Conservation (phyloP, 1,140 invertebrate genomes). For the Phocides pigmalion region DNA sequence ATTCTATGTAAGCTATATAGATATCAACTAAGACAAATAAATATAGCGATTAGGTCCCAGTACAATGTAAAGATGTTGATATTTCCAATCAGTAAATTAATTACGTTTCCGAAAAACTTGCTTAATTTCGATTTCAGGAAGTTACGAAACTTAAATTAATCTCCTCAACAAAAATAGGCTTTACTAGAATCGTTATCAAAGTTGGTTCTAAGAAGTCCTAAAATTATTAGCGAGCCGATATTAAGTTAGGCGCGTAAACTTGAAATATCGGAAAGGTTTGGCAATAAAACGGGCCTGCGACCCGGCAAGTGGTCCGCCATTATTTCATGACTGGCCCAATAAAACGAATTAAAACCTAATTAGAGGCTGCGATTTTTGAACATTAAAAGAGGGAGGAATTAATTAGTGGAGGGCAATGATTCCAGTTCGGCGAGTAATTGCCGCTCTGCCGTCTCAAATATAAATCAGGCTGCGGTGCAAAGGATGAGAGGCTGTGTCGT, state of each 20-base stretch:
- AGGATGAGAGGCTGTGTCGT: not conserved
- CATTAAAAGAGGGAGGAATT: conserved; percentile 82
- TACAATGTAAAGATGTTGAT: too few species aligned
- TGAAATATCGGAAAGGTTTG: conserved; percentile 56
- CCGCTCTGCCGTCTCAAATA: conserved; percentile 62
- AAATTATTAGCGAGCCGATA: conserved; percentile 36
- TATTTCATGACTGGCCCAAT: conserved; percentile 75
- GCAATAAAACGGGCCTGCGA: conserved; percentile 64
- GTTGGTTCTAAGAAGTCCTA: conserved; percentile 25
- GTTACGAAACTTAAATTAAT: not conserved
- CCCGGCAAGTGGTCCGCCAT: conserved; percentile 53
- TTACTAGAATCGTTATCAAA: conserved; percentile 24
- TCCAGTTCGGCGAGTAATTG: conserved; percentile 74
- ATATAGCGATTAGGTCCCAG: too few species aligned
- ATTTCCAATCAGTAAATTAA: too few species aligned
- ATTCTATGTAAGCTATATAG: too few species aligned
- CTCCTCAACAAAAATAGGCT: conserved; percentile 5
- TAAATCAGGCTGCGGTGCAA: conserved; percentile 50
- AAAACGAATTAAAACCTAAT: conserved; percentile 83
- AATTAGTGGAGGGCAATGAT: conserved; percentile 80
- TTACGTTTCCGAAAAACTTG: too few species aligned
- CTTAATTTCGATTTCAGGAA: too few species aligned
- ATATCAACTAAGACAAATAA: too few species aligned
- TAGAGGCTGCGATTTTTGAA: conserved; percentile 81
- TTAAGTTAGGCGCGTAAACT: conserved; percentile 41